These are phyloP conservation scores for Trachymyrmex septentrionalis DNA, from an alignment of 1,140 invertebrate species.

Conservation along the genomic window DNA sequence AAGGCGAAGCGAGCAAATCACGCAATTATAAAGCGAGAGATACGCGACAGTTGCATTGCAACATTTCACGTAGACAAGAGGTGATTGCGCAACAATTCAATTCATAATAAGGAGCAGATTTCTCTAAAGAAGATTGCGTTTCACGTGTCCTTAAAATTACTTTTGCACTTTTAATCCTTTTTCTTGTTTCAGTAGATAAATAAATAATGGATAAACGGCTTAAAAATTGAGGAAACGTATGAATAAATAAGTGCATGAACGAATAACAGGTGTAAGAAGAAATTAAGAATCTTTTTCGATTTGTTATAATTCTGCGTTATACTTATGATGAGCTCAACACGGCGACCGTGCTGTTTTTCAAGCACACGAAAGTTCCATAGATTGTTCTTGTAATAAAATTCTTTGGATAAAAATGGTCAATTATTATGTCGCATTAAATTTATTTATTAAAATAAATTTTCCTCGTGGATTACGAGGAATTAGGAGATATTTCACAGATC, in stretches of 20 bases:
- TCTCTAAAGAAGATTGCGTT: background rate
- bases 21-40: background rate
- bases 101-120: background rate
- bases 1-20: conserved; percentile 19
- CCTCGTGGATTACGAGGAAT: background rate
- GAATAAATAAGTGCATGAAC: background rate
- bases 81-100: background rate
- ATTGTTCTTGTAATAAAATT: background rate
- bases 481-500: background rate
- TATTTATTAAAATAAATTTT: background rate
- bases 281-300: background rate
- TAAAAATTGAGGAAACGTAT: background rate
- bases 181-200: background rate
- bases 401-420: background rate
- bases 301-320: background rate
- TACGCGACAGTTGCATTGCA: background rate
- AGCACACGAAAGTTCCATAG: background rate
- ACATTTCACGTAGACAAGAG: background rate
- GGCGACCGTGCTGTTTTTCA: background rate
- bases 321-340: background rate
- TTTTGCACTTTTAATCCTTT: background rate
- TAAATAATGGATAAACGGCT: background rate
- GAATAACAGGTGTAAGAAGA: background rate
- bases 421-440: background rate
- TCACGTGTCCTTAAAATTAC: background rate